Conservation (phyloP, 2,113 vertebrate species). For the Gobius niger region DNA sequence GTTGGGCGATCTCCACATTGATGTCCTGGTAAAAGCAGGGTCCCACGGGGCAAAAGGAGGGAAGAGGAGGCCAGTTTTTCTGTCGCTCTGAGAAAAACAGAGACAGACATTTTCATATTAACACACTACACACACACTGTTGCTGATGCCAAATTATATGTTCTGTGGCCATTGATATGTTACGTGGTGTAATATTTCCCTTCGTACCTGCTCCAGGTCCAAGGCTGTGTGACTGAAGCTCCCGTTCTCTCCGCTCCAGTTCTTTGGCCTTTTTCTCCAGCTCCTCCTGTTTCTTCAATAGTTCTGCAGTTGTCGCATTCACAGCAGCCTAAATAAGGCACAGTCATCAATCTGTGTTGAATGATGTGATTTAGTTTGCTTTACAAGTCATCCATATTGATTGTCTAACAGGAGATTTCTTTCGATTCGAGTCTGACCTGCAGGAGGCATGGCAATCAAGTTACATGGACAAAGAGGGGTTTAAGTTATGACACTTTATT, state of each 20-base stretch:
- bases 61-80: constrained; percentile 96
- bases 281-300: constrained; percentile 91
- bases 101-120: too few species aligned
- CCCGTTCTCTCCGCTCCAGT: constrained; percentile 88
- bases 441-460: background rate
- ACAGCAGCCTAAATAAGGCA: constrained; percentile 64
- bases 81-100: constrained; percentile 73
- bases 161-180: too few species aligned
- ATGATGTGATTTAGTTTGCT: background rate
- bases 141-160: too few species aligned
- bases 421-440: background rate
- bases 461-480: background rate
- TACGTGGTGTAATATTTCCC: background rate
- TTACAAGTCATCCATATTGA: too few species aligned
- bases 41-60: constrained; percentile 88
- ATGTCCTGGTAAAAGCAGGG: constrained; percentile 98
- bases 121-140: too few species aligned
- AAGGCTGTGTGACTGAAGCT: constrained; percentile 84
- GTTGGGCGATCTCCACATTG: constrained; percentile 86
- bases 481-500: too few species aligned
- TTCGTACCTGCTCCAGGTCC: constrained; percentile 78
- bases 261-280: constrained; percentile 91
- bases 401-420: background rate
- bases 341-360: background rate
- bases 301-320: constrained; percentile 83